Evolutionary conservation across 1,140 invertebrate genomes (phyloP).

Genomic region (Anthonomus grandis): DNA sequence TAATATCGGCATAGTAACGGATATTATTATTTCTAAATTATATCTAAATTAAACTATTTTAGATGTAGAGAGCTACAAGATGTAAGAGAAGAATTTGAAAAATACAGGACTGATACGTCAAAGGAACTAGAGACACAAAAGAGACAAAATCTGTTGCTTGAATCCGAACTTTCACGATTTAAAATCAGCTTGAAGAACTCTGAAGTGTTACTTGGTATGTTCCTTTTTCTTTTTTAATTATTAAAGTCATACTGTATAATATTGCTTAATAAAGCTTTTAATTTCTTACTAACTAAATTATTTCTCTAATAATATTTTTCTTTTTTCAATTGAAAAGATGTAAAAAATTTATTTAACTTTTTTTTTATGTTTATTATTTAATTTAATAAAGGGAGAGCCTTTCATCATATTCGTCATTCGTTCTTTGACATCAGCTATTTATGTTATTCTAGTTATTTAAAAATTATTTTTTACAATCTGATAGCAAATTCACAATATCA

Average conservation of each 20-base stretch:
- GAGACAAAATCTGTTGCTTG: constrained; percentile 32
- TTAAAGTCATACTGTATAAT: not conserved
- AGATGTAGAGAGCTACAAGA: constrained; percentile 41
- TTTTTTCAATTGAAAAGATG: not conserved
- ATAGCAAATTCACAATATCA: no score
- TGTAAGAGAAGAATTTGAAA: constrained; percentile 40
- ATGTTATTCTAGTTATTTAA: not conserved
- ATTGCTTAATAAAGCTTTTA: no score
- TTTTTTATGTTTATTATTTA: constrained; percentile 3
- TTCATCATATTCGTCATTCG: no score
- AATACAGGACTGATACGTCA: constrained; percentile 28
- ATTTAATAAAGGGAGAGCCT: not conserved
- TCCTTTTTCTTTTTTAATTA: no score
- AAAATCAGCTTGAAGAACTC: constrained; percentile 36
- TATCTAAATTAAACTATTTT: no score
- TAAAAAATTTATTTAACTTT: not conserved
- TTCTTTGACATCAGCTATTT: no score
- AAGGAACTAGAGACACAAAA: constrained; percentile 39
- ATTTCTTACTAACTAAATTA: not conserved
- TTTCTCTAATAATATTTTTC: not conserved
- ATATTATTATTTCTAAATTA: no score
- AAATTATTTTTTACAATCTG: not conserved
- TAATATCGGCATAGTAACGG: no score
- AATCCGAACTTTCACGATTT: constrained; percentile 37
- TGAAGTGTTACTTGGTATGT: constrained; percentile 37